A percentile compares a stretch with the other conserved stretches of the same genome.
phyloP scores from a whole-genome alignment of 2,113 vertebrate species.

The Merops nubicus region DNA sequence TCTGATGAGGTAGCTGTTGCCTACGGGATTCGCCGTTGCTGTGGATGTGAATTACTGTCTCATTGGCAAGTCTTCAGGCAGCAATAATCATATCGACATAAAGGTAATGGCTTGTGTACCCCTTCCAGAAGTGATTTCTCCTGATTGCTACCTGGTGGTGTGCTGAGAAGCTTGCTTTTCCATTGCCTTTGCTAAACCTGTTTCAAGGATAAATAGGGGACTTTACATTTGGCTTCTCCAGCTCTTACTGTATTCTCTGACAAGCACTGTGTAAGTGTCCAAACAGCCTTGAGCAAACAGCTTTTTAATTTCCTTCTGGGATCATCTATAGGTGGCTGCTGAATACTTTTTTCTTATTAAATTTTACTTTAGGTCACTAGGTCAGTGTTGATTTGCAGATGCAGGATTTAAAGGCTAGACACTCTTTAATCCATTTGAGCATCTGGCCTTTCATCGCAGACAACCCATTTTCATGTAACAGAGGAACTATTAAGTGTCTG shows the following conservation, averaged over 20 bases:
- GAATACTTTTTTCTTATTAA: not conserved
- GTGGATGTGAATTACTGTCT: not conserved
- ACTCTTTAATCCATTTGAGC: conserved; percentile 49
- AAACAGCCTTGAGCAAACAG: not conserved
- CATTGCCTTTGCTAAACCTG: not conserved
- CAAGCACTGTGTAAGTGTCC: not conserved
- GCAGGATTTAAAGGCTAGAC: conserved; percentile 46
- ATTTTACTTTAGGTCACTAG: conserved; percentile 42
- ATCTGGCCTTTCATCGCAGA: conserved; percentile 24
- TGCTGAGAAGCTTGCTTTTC: not conserved
- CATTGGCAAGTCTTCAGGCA: not conserved
- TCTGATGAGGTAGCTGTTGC: not conserved
- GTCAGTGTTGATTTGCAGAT: conserved; percentile 36
- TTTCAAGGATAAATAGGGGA: conserved; percentile 10
- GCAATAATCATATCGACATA: not conserved
- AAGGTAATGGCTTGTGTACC: not conserved
- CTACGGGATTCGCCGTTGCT: not conserved
- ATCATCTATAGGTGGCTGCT: not conserved
- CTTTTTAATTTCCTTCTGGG: not conserved
- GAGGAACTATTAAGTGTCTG: not conserved
- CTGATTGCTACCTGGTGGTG: not conserved
- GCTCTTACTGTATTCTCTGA: not conserved
- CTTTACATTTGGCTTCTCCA: not conserved
- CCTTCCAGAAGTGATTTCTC: not conserved
- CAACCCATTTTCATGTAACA: not conserved